These are phyloP conservation scores for Apis mellifera DNA, from an alignment of 1,140 invertebrate genomes.

Conservation along the genomic window Amel_HAv3.1 CM009935.2:4843001-4843500, in stretches of 20 bases:
- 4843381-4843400: no score
- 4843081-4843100: conserved; percentile 28
- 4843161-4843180: conserved; percentile 5
- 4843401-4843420: no score
- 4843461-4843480: no score
- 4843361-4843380: no score
- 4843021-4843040: no score
- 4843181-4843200: neutral
- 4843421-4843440: no score
- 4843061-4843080: neutral
- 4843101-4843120: conserved; percentile 26
- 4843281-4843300: no score
- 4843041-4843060: neutral
- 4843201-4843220: neutral
- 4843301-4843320: no score
- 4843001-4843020: neutral
- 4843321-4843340: no score
- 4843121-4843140: neutral
- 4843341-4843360: no score
- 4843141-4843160: neutral
- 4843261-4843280: neutral
- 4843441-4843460: no score
- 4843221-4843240: neutral
- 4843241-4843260: neutral
- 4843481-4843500: no score